phyloP scores from a whole-genome alignment of 2,888 invertebrate species.

The Azorinus chamasolen region DNA sequence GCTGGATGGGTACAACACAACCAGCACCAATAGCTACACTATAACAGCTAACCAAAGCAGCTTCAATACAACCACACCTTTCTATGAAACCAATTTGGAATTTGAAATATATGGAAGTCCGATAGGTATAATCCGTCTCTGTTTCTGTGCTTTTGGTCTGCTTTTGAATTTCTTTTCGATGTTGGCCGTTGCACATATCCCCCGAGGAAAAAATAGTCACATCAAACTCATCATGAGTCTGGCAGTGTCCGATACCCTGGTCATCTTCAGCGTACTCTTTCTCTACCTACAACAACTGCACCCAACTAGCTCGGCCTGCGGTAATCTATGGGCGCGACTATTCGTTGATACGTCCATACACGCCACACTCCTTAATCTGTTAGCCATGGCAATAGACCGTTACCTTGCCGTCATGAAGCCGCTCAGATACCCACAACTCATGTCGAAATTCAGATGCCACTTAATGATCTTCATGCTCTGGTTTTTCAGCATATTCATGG shows the following conservation, averaged over 20 bases:
- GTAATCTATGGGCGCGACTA: slow-evolving; percentile 65
- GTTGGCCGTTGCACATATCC: slow-evolving; percentile 77
- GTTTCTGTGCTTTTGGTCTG: slow-evolving; percentile 65
- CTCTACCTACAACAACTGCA: slow-evolving; percentile 1
- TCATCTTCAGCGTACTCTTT: neutral
- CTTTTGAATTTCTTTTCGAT: slow-evolving; percentile 79
- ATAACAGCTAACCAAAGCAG: no score
- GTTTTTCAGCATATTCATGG: slow-evolving; percentile 67
- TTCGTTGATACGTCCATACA: slow-evolving; percentile 73
- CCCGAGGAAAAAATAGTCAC: slow-evolving; percentile 73
- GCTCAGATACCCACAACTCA: slow-evolving; percentile 66
- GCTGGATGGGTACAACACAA: no score
- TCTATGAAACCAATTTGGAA: no score
- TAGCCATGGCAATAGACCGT: slow-evolving; percentile 77
- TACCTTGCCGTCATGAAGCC: slow-evolving; percentile 78
- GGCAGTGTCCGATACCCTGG: slow-evolving; percentile 73
- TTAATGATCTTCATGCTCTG: slow-evolving; percentile 73
- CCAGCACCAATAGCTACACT: no score
- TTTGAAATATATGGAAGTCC: neutral
- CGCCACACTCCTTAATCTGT: slow-evolving; percentile 75
- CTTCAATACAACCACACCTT: no score
- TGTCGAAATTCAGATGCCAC: slow-evolving; percentile 66
- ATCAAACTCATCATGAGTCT: slow-evolving; percentile 80
- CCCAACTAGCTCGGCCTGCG: slow-evolving; percentile 44
- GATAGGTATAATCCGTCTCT: neutral